Base-by-base conservation (phyloP, 2,797 vertebrate genomes). In the Semaprochilodus insignis region DNA sequence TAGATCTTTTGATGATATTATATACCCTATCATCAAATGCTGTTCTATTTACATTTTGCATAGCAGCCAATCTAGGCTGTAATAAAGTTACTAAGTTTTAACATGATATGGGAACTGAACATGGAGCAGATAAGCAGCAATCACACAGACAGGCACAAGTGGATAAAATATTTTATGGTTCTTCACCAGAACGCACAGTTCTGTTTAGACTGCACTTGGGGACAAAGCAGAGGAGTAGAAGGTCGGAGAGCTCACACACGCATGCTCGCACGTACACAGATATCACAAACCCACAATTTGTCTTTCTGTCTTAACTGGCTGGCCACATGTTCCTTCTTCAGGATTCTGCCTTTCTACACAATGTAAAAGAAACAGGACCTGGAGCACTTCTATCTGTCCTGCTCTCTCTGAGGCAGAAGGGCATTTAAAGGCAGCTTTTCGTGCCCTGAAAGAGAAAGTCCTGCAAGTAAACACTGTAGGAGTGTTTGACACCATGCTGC, bases 301-400 rank as follows among this genome's bases (percentile, higher is more conserved):
- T 54, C 60, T 66, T 10, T 23, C 23, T 11, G 34, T 27, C 21
- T 70, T 1, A n/a, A n/a, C n/a, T 57, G 60, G 52, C 7, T 73
- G 77, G 8, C 8, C 40, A 44, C 40, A 78, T 62, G 67, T 59
- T 31, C 69, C 55, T 72, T 85, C 80, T 77, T 66, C 71, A 87
- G 69, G 80, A 72, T 75, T 66, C 51, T 59, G 77, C 25, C 27
- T 57, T 63, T 48, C 54, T 85, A n/a, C 31, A 25, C 21, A 48
- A 48, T 10, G 65, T 66, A 16, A 21, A 66, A 31, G 31, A 62
- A 74, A 89, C 90, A 92, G 90, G 84, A 92, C 90, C 87, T 91
- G 81, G 87, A 82, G 85, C 40, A 17, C 27, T 66, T 67, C 69
- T 62, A 51, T 25, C 69, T 59, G 87, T 62, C 25, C 74, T 74